Base-by-base conservation (phyloP, 2,797 vertebrate genomes). In the Ceyx erithaca region DNA sequence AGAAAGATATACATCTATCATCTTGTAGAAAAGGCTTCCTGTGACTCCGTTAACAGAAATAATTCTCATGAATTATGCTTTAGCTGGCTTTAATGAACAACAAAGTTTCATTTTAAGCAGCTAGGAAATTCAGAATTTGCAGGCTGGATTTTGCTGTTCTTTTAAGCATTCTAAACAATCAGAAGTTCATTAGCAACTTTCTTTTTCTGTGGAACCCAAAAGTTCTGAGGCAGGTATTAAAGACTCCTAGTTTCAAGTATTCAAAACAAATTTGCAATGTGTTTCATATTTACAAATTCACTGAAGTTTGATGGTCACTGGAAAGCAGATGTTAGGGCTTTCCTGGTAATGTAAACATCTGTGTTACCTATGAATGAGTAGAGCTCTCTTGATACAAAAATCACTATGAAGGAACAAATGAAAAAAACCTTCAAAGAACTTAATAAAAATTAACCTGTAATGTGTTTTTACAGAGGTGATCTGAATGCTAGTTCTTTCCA, bases 381-480 rank as follows among this genome's bases (percentile, higher is more conserved):
- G 31, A 67, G 30, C 22, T 83, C 23, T 92, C 83, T 67, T 92
- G 75, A 71, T 46, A 75, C 17, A 85, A 76, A 92, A 87, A 77
- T 25, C 12, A 22, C 62, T 63, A 59, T 10, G 15, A 87, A 69
- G 16, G 48, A 75, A 48, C 0, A 0, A 80, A 12, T 72, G 69
- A 81, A 76, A 80, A 20, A 41, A 30, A 11, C 10, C 62, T 91
- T 95, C 83, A 95, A 96, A 93, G 76, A 70, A 64, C 59, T 64
- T 63, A n/a, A 79, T 67, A 87, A 92, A 95, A 80, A 93, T 89
- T 90, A 95, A 94, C 52, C 57, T 83, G 14, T 35, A 87, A 92
- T 25, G 14, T 22, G 33, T 58, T 95, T 94, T 80, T 87, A 72
- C 37, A 76, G 45, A 46, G 41, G 55, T 64, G 51, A 85, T 85